Evolutionary conservation across 2,113 vertebrate species (phyloP).

Genomic region (Neoarius graeffei): DNA sequence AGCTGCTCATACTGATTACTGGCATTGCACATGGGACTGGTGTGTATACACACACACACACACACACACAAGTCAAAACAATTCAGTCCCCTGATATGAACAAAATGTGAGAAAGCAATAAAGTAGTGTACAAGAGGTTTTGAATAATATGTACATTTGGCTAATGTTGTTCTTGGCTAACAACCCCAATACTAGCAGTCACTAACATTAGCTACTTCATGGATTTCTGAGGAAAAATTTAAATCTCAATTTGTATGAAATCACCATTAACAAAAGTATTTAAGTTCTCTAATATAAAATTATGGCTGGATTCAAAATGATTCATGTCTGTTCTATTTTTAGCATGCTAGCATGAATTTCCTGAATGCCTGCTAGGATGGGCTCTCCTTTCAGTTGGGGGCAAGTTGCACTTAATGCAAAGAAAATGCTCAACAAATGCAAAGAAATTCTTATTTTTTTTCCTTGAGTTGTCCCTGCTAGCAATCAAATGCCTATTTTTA

Average conservation of each 20-base stretch:
- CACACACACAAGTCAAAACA: not conserved
- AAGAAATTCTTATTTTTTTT: not conserved
- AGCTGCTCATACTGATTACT: not conserved
- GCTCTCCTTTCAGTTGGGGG: not conserved
- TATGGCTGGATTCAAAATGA: not conserved
- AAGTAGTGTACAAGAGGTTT: not conserved
- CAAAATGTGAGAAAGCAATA: not conserved
- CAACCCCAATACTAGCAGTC: not conserved
- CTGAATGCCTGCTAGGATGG: not conserved
- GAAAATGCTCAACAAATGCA: no score
- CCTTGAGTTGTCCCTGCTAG: not conserved
- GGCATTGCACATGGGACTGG: not conserved
- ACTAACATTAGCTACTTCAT: not conserved
- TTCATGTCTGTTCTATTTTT: not conserved
- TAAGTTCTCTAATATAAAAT: no score
- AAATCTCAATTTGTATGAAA: no score
- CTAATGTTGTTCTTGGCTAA: not conserved
- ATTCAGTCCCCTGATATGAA: not conserved
- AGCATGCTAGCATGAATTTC: not conserved
- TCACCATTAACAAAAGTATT: no score
- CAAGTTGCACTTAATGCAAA: no score
- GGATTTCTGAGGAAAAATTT: no score
- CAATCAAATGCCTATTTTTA: not conserved
- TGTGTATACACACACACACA: not conserved
- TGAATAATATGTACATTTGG: not conserved